Evolutionary conservation across 2,797 vertebrate genomes (phyloP).

Genomic region (Dicrostonyx torquatus): DNA sequence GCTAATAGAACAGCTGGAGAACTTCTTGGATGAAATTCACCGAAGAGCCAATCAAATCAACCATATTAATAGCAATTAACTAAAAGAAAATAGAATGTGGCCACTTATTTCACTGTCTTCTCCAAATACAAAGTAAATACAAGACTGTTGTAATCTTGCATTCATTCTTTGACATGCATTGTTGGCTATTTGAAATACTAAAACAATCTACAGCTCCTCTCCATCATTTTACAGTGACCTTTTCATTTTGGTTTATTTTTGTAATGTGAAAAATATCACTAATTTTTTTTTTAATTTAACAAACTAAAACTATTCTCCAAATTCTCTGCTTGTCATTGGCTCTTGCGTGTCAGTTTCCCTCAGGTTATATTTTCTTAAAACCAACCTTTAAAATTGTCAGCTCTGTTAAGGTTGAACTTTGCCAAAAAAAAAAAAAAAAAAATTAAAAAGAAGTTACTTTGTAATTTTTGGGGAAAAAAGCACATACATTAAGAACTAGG

Average conservation of each 20-base stretch:
- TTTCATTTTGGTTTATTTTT: conserved; percentile 87
- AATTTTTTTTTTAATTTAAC: conserved; percentile 85
- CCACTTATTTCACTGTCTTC: conserved; percentile 78
- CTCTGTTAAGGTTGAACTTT: conserved; percentile 87
- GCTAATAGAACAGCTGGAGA: conserved; percentile 97
- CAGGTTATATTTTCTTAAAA: conserved; percentile 89
- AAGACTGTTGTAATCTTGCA: conserved; percentile 85
- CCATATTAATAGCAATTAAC: conserved; percentile 90
- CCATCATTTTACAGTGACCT: conserved; percentile 83
- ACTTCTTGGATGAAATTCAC: conserved; percentile 97
- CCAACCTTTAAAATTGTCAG: conserved; percentile 86
- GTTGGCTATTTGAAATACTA: conserved; percentile 85
- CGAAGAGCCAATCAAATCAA: conserved; percentile 93
- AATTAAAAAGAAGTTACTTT: conserved; percentile 85
- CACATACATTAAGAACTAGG: conserved; percentile 88
- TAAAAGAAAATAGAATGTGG: conserved; percentile 81
- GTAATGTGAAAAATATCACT: conserved; percentile 86
- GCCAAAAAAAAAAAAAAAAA: conserved; percentile 84
- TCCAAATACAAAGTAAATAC: conserved; percentile 80
- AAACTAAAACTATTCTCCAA: conserved; percentile 82
- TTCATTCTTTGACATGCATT: conserved; percentile 87
- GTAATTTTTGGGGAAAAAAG: conserved; percentile 87
- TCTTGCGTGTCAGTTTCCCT: conserved; percentile 87
- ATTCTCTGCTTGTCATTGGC: conserved; percentile 84
- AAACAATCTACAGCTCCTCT: conserved; percentile 81